Base-by-base conservation (phyloP, 1,140 invertebrate genomes). In the Drosophila sp. region DNA sequence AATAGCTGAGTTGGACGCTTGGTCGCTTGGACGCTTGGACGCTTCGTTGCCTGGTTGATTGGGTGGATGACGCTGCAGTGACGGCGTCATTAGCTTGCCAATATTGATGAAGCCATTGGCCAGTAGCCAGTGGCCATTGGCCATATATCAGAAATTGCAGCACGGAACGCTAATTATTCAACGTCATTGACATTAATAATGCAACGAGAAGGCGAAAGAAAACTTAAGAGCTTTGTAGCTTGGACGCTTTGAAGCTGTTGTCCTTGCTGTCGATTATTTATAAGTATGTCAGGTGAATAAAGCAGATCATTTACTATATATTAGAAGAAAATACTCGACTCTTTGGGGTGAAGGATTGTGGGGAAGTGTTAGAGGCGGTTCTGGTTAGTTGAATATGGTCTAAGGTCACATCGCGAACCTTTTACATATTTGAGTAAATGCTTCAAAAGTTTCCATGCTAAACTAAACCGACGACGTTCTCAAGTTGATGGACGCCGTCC, bases 121-220 rank as follows among this genome's bases (percentile, higher is more conserved):
- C 62, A 51, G 16, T 18, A 57, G 70, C 53, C 74, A 87, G n/a
- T n/a, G n/a, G n/a, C 62, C 62, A 51, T 34, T 18, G 61, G 70
- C 53, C 74, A 87, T 87, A 78, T 81, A 81, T 81, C 70, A 87
- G 59, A 86, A 87, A 87, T 78, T 76, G 71, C 71, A 70, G 61
- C 62, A 69, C 46, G 83, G 16, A 11, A 56, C 61, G 64, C 83
- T 87, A 89, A 87, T 87, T 87, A 89, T 87, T 89, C 83, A 89
- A 87, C 79, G 83, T 87, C 83, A 83, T 89, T 83, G 83, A 61
- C 76, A 89, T 87, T 79, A 87, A 89, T 87, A 89, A 82, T 89
- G 83, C 64, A 76, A 58, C 45, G 51, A 27, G 18, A 43, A 73
- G 53, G 56, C 43, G 43, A 29, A 57, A 21, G 27, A 48, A 69